Evolutionary conservation across 2,113 vertebrate species (phyloP), one percentile per base, ranked within the genome.

Genomic region (Elephantulus edwardii): DNA sequence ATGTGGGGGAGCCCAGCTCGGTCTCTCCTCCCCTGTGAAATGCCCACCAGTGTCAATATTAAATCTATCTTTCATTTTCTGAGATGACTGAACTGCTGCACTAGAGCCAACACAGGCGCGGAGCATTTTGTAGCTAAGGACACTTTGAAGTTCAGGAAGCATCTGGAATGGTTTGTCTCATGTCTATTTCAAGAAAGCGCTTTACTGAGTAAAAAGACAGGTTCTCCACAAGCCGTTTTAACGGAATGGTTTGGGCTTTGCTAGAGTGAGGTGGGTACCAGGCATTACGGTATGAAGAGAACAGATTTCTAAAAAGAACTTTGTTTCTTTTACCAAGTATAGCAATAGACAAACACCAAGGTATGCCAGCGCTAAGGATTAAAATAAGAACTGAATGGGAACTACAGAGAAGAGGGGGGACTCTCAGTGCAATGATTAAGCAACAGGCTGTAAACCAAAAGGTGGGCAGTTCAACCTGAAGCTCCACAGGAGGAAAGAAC

Each of bases 181-280:
- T 44, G 17, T 48, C 44, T 86, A 2, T 74, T 81, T 83, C 85
- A 78, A 44, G 66, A 26, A 26, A 77, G 28, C n/a, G 24, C 28
- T 4, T 30, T 89, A 13, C 16, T 28, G 40, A 90, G 62, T 71
- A 19, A 81, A 79, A 88, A 89, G 48, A 30, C 2, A 22, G 7
- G 14, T 70, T 68, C 87, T 89, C 58, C 86, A 82, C 14, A 85
- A 74, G 60, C 10, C 64, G 22, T 19, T 66, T 92, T 80, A 68
- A 71, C 92, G 38, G 9, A 8, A 68, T 56, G 58, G 7, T 85
- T 33, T 77, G 35, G 62, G 44, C 40, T 74, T 28, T 4, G 35
- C 12, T 74, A 10, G 26, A 79, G 66, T 35, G 35, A 91, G 35
- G 30, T 19, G n/a, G 2, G 44, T 11, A 42, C 74, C n/a, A 78